Evolutionary conservation across 2,113 vertebrate genomes (phyloP).

Genomic region (Antechinus flavipes): DNA sequence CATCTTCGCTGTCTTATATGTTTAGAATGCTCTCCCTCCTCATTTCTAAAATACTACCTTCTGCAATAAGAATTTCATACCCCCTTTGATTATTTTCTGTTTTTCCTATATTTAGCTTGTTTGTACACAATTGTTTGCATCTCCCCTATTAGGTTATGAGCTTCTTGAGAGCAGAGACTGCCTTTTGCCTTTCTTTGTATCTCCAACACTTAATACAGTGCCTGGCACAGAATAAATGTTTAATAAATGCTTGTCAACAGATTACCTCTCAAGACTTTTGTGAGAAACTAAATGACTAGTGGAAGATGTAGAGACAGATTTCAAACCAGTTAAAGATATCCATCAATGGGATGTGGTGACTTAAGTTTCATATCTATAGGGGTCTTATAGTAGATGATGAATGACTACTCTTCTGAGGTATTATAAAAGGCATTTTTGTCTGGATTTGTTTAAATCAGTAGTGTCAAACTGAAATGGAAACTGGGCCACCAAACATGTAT

Average conservation of each 20-base stretch:
- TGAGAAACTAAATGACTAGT: not conserved
- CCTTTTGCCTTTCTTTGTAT: not conserved
- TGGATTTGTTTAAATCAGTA: not conserved
- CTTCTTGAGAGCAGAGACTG: not conserved
- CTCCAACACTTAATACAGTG: not conserved
- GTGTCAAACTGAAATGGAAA: not conserved
- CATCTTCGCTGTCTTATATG: not conserved
- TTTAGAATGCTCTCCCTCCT: not conserved
- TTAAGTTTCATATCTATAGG: not conserved
- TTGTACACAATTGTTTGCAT: not conserved
- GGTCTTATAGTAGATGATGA: not conserved
- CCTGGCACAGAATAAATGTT: not conserved
- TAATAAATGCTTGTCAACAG: not conserved
- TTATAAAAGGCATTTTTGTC: no score
- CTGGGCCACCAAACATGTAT: not conserved
- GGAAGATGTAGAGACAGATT: not conserved
- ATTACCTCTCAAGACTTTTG: not conserved
- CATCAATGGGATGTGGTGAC: not conserved
- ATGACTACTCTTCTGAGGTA: not conserved
- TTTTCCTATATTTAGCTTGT: not conserved
- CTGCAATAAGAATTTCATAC: not conserved
- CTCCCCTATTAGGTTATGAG: not conserved
- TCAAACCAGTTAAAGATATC: not conserved
- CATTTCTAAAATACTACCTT: not conserved
- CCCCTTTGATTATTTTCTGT: not conserved